A percentile compares a stretch with the other conserved stretches of the same genome.
Evolutionary conservation across 2,797 vertebrate species (phyloP).

Genomic region (Scarus forsteni): DNA sequence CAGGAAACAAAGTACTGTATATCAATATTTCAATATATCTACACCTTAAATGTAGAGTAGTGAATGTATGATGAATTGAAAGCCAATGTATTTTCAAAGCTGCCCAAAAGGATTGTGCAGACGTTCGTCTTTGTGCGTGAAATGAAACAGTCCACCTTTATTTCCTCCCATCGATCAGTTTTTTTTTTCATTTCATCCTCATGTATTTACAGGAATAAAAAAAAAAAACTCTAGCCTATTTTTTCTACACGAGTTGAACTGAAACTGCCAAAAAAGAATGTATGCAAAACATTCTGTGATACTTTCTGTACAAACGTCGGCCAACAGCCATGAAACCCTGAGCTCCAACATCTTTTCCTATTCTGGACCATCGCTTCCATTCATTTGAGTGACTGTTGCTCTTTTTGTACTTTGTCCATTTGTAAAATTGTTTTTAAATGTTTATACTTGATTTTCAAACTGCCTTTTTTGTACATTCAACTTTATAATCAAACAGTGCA

Average conservation of each 20-base stretch:
- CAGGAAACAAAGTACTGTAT: constrained; percentile 78
- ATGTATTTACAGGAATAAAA: constrained; percentile 22
- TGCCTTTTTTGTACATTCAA: constrained; percentile 99
- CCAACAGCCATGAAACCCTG: constrained; percentile 71
- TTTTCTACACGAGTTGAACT: constrained; percentile 75
- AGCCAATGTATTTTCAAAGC: constrained; percentile 75
- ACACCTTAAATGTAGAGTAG: constrained; percentile 75
- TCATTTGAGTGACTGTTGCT: constrained; percentile 87
- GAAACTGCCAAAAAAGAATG: constrained; percentile 88
- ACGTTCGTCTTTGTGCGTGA: constrained; percentile 68
- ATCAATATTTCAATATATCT: constrained; percentile 52
- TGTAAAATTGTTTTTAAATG: constrained; percentile 99
- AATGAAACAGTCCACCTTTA: constrained; percentile 62
- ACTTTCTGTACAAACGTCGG: constrained; percentile 81
- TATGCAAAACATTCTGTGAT: constrained; percentile 83
- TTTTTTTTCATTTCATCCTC: constrained; percentile 63
- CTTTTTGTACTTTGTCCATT: constrained; percentile 99
- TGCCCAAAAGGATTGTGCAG: constrained; percentile 70
- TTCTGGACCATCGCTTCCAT: constrained; percentile 79
- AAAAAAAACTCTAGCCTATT: constrained; percentile 45
- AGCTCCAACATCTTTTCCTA: constrained; percentile 54
- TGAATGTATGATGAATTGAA: constrained; percentile 82
- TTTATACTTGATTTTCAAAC: constrained; percentile 99
- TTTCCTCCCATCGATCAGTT: constrained; percentile 29
- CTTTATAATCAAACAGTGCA: constrained; percentile 95